Conservation (phyloP, 2,888 invertebrate species). For the Conchocele bisecta region DNA sequence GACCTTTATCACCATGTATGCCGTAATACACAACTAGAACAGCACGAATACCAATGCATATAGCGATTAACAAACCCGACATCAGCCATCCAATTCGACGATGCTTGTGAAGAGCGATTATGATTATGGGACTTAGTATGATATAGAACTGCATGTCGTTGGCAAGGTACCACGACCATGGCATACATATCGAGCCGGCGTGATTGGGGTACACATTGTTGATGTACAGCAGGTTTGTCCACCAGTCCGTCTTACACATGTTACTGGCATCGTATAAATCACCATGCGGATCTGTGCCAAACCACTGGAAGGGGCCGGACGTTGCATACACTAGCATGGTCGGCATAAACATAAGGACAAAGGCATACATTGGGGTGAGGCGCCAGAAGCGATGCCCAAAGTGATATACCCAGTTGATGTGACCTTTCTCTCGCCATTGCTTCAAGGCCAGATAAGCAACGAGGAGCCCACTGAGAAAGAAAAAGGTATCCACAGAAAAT, state of each 20-base stretch:
- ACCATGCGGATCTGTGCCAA: constrained; percentile 24
- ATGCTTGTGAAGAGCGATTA: constrained; percentile 20
- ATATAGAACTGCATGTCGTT: constrained; percentile 69
- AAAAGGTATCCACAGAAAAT: constrained; percentile 77
- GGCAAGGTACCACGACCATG: constrained; percentile 66
- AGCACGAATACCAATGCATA: constrained; percentile 11
- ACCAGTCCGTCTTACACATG: constrained; percentile 72
- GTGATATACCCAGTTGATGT: constrained; percentile 45
- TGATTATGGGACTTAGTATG: constrained; percentile 60
- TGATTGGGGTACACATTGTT: constrained; percentile 71
- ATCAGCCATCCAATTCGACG: constrained; percentile 17
- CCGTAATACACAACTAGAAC: constrained; percentile 26
- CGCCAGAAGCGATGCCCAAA: constrained; percentile 65
- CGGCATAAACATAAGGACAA: constrained; percentile 43
- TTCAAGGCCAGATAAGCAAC: constrained; percentile 44
- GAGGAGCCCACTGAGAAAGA: constrained; percentile 67
- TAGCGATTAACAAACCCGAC: constrained; percentile 13
- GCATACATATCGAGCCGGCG: constrained; percentile 62
- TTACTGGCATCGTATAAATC: background rate
- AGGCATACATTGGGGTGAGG: constrained; percentile 58
- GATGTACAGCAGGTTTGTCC: constrained; percentile 74
- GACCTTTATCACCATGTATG: constrained; percentile 2
- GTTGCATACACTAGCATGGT: constrained; percentile 34
- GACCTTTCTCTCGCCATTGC: constrained; percentile 33
- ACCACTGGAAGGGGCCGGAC: constrained; percentile 50